Evolutionary conservation across 2,113 vertebrate genomes (phyloP).

Genomic region (Micromys minutus): DNA sequence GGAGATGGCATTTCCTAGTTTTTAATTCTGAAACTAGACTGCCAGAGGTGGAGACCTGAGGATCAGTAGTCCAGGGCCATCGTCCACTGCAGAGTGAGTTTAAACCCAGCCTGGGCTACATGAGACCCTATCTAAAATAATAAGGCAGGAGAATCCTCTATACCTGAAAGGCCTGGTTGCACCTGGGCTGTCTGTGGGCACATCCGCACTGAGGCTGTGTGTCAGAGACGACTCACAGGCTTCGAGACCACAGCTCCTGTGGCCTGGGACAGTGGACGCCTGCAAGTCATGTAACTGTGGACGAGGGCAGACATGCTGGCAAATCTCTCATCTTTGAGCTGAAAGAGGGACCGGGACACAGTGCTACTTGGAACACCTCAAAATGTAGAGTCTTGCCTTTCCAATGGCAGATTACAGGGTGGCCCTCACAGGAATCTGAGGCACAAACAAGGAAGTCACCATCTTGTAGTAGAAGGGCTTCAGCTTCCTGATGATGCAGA

Average conservation of each 20-base stretch:
- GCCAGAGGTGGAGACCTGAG: neutral
- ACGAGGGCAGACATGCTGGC: conserved; percentile 90
- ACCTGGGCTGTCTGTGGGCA: conserved; percentile 41
- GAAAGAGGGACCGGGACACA: conserved; percentile 91
- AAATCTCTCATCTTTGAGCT: conserved; percentile 93
- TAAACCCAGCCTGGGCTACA: neutral
- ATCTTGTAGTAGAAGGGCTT: conserved; percentile 87
- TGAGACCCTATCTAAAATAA: too few relatives aligned
- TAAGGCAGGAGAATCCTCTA: neutral
- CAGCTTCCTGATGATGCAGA: conserved; percentile 85
- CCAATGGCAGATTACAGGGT: conserved; percentile 90
- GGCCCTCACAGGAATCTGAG: conserved; percentile 74
- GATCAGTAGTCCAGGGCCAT: neutral
- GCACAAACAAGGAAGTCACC: conserved; percentile 93
- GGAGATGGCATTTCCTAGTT: neutral
- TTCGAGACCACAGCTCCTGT: conserved; percentile 89
- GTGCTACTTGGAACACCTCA: conserved; percentile 89
- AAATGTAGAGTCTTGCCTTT: conserved; percentile 88
- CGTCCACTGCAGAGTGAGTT: neutral
- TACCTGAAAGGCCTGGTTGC: conserved; percentile 82
- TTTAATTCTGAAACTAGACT: neutral
- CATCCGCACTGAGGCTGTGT: conserved; percentile 65
- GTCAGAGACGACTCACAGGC: conserved; percentile 86
- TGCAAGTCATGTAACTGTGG: conserved; percentile 87
- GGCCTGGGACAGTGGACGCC: conserved; percentile 86